phyloP scores from a whole-genome alignment of 2,113 vertebrate genomes.

The Odocoileus virginianus region DNA sequence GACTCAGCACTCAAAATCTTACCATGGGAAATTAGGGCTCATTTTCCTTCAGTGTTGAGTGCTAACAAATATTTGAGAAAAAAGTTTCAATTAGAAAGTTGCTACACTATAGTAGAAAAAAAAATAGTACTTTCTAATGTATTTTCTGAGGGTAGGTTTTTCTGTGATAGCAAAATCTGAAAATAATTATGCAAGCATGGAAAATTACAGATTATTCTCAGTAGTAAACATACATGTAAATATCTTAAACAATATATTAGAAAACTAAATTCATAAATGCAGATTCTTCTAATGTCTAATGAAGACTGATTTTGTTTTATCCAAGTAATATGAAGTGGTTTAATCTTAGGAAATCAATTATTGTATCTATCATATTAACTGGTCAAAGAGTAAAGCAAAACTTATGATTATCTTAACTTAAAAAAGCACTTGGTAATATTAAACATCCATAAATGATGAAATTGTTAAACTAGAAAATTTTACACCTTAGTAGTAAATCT shows the following conservation, averaged over 20 bases:
- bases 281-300: not conserved
- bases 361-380: not conserved
- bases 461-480: not conserved
- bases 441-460: not conserved
- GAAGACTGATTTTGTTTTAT: not conserved
- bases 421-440: not conserved
- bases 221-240: not conserved
- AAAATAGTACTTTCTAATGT: not conserved
- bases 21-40: not conserved
- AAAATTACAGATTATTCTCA: not conserved
- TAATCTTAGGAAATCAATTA: not conserved
- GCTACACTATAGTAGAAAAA: not conserved
- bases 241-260: not conserved
- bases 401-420: not conserved
- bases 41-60: not conserved
- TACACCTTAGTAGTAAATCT: not conserved
- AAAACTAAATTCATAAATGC: not conserved
- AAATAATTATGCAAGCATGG: not conserved
- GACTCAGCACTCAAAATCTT: not conserved
- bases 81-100: not conserved
- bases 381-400: not conserved
- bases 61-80: conserved; percentile 1
- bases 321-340: not conserved
- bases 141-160: not conserved
- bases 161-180: not conserved